phyloP scores from a whole-genome alignment of 2,888 invertebrate genomes.

The Ophraella communa region DNA sequence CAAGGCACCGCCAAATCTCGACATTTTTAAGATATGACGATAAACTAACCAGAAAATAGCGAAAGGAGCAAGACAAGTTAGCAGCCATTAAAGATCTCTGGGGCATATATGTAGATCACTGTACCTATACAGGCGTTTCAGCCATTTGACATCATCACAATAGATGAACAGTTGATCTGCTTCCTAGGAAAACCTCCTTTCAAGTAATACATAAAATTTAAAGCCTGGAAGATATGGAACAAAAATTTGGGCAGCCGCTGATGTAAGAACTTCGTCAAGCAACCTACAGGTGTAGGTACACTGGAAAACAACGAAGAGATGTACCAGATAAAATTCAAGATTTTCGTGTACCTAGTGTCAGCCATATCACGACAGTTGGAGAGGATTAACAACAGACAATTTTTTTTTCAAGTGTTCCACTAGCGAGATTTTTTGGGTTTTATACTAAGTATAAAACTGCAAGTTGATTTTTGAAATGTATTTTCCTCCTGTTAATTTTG shows the following conservation, averaged over 20 bases:
- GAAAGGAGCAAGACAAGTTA: conserved; percentile 29
- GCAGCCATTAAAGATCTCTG: conserved; percentile 28
- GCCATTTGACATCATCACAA: conserved; percentile 31
- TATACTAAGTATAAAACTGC: no score
- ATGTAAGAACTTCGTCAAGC: conserved; percentile 33
- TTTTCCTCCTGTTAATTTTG: no score
- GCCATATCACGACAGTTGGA: conserved; percentile 23
- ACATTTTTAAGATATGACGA: conserved; percentile 21
- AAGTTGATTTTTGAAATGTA: no score
- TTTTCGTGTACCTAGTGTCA: conserved; percentile 28
- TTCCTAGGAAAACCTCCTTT: conserved; percentile 35
- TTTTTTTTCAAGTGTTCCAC: conserved; percentile 24
- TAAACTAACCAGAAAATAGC: conserved; percentile 16
- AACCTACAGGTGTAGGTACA: conserved; percentile 39
- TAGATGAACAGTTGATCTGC: conserved; percentile 34
- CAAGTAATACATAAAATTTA: conserved; percentile 37
- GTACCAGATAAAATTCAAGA: conserved; percentile 27
- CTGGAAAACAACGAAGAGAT: conserved; percentile 21
- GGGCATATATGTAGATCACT: conserved; percentile 24
- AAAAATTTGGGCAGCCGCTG: conserved; percentile 37
- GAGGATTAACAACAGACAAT: conserved; percentile 33
- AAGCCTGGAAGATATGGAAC: conserved; percentile 36
- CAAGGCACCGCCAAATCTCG: conserved; percentile 12
- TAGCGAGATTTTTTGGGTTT: no score
- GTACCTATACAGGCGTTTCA: conserved; percentile 27